phyloP scores from a whole-genome alignment of 2,888 invertebrate species.

The Linyphia triangularis region DNA sequence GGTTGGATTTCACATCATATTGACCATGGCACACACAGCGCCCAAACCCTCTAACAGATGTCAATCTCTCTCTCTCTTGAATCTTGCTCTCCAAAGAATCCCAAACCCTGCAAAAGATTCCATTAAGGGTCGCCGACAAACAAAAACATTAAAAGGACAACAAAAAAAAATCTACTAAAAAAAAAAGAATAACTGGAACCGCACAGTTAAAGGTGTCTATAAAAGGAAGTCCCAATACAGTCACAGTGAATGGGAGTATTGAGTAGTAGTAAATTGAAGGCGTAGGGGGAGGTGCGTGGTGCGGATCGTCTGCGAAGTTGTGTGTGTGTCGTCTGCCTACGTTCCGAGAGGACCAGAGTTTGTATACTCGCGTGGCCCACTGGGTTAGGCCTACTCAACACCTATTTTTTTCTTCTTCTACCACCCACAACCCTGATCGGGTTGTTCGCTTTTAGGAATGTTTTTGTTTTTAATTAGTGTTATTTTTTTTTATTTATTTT shows the following conservation, averaged over 20 bases:
- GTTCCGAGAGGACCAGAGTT: neutral
- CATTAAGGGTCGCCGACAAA: neutral
- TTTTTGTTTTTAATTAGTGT: neutral
- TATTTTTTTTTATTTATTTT: neutral
- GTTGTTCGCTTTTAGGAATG: conserved; percentile 51
- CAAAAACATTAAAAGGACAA: neutral
- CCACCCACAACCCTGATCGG: conserved; percentile 60
- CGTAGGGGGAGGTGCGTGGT: conserved; percentile 52
- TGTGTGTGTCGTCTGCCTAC: neutral
- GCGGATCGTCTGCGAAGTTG: neutral
- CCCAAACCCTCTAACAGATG: conserved; percentile 1
- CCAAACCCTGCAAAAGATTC: neutral
- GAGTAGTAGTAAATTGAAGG: conserved; percentile 62
- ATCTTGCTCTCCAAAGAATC: neutral
- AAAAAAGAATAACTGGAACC: neutral
- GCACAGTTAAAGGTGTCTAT: conserved; percentile 26
- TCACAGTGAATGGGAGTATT: conserved; percentile 60
- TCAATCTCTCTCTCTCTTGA: conserved; percentile 37
- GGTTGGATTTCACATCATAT: too few species aligned
- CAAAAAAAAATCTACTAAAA: neutral
- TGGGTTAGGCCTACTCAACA: conserved; percentile 57
- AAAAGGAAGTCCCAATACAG: conserved; percentile 51
- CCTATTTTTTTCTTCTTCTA: neutral
- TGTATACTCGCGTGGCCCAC: conserved; percentile 44
- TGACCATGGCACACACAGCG: too few species aligned